Evolutionary conservation across 2,888 invertebrate genomes (phyloP).

Genomic region (Volucella inanis): DNA sequence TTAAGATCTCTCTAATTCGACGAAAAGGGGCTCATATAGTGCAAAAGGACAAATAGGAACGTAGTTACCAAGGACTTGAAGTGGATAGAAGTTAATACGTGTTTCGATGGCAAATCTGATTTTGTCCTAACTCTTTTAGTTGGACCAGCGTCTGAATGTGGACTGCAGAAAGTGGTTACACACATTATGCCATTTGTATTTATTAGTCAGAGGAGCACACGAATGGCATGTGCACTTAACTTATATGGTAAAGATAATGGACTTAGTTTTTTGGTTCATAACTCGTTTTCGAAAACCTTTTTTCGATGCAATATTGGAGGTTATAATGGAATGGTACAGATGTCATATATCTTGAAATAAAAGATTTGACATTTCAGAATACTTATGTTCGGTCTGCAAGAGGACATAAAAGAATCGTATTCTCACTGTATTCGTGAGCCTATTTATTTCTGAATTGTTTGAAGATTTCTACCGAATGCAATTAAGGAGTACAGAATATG

Average conservation of each 20-base stretch:
- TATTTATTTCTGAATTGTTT: too few species aligned
- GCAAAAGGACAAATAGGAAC: slow-evolving; percentile 12
- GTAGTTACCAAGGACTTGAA: neutral
- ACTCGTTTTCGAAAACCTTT: too few species aligned
- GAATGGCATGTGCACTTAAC: slow-evolving; percentile 68
- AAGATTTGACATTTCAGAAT: too few species aligned
- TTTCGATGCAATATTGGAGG: too few species aligned
- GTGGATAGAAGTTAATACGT: slow-evolving; percentile 44
- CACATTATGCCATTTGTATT: neutral
- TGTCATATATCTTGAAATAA: too few species aligned
- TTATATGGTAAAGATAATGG: slow-evolving; percentile 61
- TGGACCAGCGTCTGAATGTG: slow-evolving; percentile 10
- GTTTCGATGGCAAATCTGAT: slow-evolving; percentile 66
- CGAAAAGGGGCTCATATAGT: slow-evolving; percentile 48
- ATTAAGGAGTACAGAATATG: too few species aligned
- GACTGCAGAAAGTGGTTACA: slow-evolving; percentile 3
- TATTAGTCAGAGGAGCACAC: neutral
- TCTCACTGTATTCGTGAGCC: too few species aligned
- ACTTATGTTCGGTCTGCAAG: too few species aligned
- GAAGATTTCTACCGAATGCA: too few species aligned
- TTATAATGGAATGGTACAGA: too few species aligned
- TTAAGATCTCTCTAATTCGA: slow-evolving; percentile 59
- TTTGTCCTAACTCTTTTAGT: slow-evolving; percentile 61
- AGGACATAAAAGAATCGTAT: too few species aligned
- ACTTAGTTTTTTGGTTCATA: slow-evolving; percentile 9